These are phyloP conservation scores for Medauroidea extradentata DNA, from an alignment of 1,140 invertebrate genomes.

Conservation along the genomic window DNA sequence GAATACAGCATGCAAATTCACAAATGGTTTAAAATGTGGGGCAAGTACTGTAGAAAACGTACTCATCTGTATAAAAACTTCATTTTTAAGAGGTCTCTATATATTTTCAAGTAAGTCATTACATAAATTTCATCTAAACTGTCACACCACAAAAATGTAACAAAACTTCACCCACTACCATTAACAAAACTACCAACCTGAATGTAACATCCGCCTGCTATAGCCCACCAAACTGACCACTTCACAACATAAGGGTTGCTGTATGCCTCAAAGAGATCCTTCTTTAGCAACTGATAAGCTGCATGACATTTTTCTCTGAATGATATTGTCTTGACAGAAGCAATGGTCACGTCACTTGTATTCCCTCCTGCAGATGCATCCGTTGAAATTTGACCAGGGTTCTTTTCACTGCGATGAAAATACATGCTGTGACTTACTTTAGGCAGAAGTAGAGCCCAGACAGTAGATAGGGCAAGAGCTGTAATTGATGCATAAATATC, in stretches of 20 bases:
- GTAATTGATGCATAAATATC: too few species aligned
- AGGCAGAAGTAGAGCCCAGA: constrained; percentile 72
- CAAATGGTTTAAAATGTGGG: too few species aligned
- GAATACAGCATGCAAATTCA: too few species aligned
- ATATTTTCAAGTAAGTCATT: too few species aligned
- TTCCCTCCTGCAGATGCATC: background rate
- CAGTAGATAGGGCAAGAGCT: constrained; percentile 65
- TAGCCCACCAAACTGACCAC: constrained; percentile 85
- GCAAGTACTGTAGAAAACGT: too few species aligned
- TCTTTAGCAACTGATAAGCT: constrained; percentile 49
- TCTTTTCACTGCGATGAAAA: constrained; percentile 56
- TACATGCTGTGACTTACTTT: constrained; percentile 71
- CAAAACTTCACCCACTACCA: too few species aligned
- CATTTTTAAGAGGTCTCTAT: too few species aligned
- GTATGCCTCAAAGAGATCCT: constrained; percentile 69
- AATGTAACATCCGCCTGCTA: constrained; percentile 71
- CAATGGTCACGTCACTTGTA: background rate
- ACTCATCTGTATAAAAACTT: too few species aligned
- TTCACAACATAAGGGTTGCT: constrained; percentile 64
- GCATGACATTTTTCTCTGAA: background rate
- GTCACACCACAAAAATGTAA: too few species aligned
- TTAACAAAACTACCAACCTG: constrained; percentile 41
- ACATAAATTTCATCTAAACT: too few species aligned
- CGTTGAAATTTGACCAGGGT: too few species aligned
- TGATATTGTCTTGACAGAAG: background rate